Conservation (phyloP, 2,113 vertebrate genomes). For the Dicrurus megarhynchus region DNA sequence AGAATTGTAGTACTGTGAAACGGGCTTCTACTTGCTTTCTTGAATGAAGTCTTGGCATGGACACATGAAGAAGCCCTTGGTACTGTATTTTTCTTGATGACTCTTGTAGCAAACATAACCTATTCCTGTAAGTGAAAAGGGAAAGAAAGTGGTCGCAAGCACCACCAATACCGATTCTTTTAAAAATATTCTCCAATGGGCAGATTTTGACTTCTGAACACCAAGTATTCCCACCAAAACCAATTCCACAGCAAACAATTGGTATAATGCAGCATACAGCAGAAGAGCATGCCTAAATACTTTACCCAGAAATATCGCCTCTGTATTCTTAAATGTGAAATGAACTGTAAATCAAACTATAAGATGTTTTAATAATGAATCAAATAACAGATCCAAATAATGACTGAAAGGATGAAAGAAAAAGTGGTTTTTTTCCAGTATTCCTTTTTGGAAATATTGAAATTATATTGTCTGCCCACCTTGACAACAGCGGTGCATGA, state of each 20-base stretch:
- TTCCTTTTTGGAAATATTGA: neutral
- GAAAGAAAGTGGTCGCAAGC: neutral
- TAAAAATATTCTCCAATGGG: neutral
- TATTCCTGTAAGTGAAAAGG: neutral
- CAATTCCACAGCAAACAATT: neutral
- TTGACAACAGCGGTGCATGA: neutral
- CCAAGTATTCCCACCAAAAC: neutral
- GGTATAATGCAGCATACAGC: neutral
- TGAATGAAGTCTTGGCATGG: neutral
- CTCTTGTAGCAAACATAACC: neutral
- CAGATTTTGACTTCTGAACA: neutral
- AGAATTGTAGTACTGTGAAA: neutral
- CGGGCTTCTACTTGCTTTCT: neutral
- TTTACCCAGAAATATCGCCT: neutral
- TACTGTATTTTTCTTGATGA: neutral
- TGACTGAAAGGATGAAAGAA: neutral
- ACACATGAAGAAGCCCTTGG: neutral
- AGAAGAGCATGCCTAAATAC: neutral
- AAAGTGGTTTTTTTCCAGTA: neutral
- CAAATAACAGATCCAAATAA: neutral
- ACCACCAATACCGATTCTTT: neutral
- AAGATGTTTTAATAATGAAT: neutral
- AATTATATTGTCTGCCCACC: neutral
- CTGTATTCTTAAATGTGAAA: neutral
- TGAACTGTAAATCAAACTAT: neutral